Base-by-base conservation (phyloP, 2,888 invertebrate species). In the Heliconius hortense region DNA sequence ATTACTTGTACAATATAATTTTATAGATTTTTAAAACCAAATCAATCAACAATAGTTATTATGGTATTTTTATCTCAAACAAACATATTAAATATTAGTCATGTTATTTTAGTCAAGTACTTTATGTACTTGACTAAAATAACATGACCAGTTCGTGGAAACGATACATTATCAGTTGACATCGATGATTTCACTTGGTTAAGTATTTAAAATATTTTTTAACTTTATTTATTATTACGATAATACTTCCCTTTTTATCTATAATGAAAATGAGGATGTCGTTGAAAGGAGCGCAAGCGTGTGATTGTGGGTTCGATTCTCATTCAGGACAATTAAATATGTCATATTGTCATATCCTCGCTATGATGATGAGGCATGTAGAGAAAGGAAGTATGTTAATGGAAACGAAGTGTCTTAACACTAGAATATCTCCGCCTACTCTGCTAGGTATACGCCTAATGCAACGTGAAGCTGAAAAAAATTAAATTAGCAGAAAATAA, bases 151-250 rank as follows among this genome's bases (percentile, higher is more conserved):
- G 26, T 76, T 76, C 73, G 53, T 70, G 43, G 72, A 72, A 72
- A 26, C 62, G 75, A 72, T 76, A 76, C 35, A 39, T 63, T 76
- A 76, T 76, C 72, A 60, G 56, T 60, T 68, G 21, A 53, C 21
- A 72, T 76, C 75, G 31, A 21, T 72, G 64, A 73, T 74, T 62
- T 74, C 31, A 68, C 67, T 73, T 67, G 31, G 11, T 24, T 43
- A 10, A 31, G 15, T 74, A 68, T 74, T 74, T 68, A 31, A 73
- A 73, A 53, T 39, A 73, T 43, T 69, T 35, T 26, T 26, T 64
- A 69, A 31, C 5, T 31, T 28, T 21, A 8, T 53, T 31, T 56
- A 53, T 72, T 72, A 59, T 35, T 56, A 21, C 28, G 7, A 62
- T 43, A 72, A 66, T n/a, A 39, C 66, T 7, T 26, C 13, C 15